phyloP scores from a whole-genome alignment of 1,140 invertebrate species.

The Tetraneura akinire region DNA sequence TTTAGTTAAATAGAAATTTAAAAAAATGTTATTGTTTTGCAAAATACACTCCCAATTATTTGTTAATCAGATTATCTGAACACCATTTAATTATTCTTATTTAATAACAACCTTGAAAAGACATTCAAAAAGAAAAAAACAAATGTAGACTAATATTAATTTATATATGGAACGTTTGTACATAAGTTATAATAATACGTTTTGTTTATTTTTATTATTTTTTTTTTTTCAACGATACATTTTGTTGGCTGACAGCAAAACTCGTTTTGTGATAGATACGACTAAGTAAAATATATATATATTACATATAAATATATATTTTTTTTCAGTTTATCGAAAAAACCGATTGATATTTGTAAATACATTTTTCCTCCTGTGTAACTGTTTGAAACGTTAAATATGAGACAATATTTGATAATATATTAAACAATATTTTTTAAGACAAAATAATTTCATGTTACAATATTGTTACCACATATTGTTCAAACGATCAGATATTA shows the following conservation, averaged over 20 bases:
- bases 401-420: slow-evolving; percentile 42
- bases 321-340: slow-evolving; percentile 39
- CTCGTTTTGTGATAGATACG: slow-evolving; percentile 51
- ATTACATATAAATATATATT: slow-evolving; percentile 35
- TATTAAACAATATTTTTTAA: slow-evolving; percentile 48
- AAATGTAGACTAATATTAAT: slow-evolving; percentile 45
- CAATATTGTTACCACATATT: slow-evolving; percentile 48
- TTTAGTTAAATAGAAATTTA: slow-evolving; percentile 38
- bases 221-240: slow-evolving; percentile 45
- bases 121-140: slow-evolving; percentile 26
- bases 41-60: not conserved
- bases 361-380: slow-evolving; percentile 30
- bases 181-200: slow-evolving; percentile 36
- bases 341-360: slow-evolving; percentile 32
- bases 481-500: slow-evolving; percentile 12
- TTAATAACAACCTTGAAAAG: not conserved
- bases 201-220: slow-evolving; percentile 50
- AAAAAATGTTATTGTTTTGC: slow-evolving; percentile 45
- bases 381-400: slow-evolving; percentile 38
- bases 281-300: slow-evolving; percentile 35
- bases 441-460: slow-evolving; percentile 32
- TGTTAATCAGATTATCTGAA: not conserved
- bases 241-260: slow-evolving; percentile 45
- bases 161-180: slow-evolving; percentile 49
- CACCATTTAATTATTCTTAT: slow-evolving; percentile 10